Percentiles rank a stretch among this genome's conserved stretches.
Conservation (phyloP, 2,113 vertebrate genomes). For the Sinocyclocheilus anophthalmus region DNA sequence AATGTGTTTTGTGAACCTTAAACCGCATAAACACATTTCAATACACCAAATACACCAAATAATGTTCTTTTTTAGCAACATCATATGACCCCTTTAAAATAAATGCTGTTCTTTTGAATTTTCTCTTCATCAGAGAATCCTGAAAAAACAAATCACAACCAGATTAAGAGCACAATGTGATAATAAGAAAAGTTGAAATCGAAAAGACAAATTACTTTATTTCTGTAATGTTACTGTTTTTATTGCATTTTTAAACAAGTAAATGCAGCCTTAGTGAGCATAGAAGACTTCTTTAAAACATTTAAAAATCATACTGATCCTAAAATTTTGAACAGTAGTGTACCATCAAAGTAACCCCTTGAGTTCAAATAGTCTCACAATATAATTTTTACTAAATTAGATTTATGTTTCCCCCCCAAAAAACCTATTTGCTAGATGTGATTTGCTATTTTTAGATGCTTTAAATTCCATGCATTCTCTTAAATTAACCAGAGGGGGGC, state of each 20-base stretch:
- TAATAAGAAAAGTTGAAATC: no score
- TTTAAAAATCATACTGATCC: background rate
- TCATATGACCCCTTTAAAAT: no score
- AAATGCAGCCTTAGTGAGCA: background rate
- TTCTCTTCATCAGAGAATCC: background rate
- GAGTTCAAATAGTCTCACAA: background rate
- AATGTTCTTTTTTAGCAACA: no score
- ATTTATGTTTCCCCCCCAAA: background rate
- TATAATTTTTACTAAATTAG: background rate
- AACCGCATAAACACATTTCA: no score
- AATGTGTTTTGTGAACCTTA: no score
- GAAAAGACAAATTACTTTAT: no score
- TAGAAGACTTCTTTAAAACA: background rate
- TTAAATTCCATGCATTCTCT: conserved; percentile 40
- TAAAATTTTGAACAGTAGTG: background rate
- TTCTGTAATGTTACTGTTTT: background rate
- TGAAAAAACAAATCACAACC: background rate
- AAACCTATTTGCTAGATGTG: background rate
- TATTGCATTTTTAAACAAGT: background rate
- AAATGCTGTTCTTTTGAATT: background rate
- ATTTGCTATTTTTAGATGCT: background rate
- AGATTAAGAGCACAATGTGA: no score
- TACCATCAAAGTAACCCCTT: background rate
- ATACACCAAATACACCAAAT: no score
- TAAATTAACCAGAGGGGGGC: conserved; percentile 54